Evolutionary conservation across 2,888 invertebrate genomes (phyloP).

Genomic region (Thymelicus sylvestris): DNA sequence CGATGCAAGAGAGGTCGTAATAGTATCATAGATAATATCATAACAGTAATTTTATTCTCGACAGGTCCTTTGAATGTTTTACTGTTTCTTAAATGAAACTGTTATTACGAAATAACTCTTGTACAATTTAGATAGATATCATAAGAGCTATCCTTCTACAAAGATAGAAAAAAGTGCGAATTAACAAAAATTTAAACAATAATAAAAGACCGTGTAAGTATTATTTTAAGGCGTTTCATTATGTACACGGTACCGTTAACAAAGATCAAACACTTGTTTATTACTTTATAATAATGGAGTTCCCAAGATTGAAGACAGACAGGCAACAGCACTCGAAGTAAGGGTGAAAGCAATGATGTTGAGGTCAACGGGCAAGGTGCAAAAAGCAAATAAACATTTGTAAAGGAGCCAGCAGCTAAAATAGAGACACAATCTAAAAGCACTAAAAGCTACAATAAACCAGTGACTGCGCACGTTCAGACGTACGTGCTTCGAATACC

Average conservation of each 20-base stretch:
- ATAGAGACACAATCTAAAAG: slow-evolving; percentile 53
- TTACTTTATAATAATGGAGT: slow-evolving; percentile 42
- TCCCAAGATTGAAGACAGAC: slow-evolving; percentile 44
- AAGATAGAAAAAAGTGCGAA: neutral
- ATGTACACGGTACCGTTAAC: neutral
- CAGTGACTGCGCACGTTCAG: neutral
- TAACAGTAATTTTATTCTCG: slow-evolving; percentile 19
- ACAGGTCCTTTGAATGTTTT: slow-evolving; percentile 13
- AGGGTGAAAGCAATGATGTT: slow-evolving; percentile 53
- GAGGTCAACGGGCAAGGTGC: slow-evolving; percentile 58
- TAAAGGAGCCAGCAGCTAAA: slow-evolving; percentile 42
- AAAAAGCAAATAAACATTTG: slow-evolving; percentile 52
- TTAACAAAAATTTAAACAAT: slow-evolving; percentile 2
- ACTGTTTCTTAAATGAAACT: neutral
- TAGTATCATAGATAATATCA: slow-evolving; percentile 15
- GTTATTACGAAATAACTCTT: neutral
- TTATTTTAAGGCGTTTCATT: neutral
- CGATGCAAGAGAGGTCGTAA: too few species aligned
- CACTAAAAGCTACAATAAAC: slow-evolving; percentile 23
- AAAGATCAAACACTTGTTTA: neutral
- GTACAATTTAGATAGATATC: slow-evolving; percentile 19
- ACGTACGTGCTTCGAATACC: neutral
- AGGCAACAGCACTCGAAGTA: slow-evolving; percentile 43
- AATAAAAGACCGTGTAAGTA: neutral
- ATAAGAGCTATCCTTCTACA: neutral